A percentile compares a stretch with the other conserved stretches of the same genome.
Conservation (phyloP, 2,797 vertebrate genomes). For the Premnoplex brunnescens region DNA sequence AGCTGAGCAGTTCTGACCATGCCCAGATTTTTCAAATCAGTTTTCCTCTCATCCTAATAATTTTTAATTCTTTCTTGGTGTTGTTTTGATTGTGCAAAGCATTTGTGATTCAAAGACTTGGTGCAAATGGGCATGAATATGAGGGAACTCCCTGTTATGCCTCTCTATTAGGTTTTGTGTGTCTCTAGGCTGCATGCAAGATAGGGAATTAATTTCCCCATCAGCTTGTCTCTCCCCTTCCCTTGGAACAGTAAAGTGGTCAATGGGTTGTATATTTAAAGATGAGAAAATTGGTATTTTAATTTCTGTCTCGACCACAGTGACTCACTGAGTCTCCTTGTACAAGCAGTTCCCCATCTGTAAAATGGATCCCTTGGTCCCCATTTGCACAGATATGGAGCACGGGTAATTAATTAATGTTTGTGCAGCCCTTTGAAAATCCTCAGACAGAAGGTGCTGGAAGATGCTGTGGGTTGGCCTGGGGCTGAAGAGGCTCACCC, state of each 20-base stretch:
- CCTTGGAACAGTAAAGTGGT: neutral
- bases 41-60: neutral
- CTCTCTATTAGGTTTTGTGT: neutral
- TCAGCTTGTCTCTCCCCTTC: neutral
- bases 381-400: neutral
- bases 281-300: neutral
- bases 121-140: neutral
- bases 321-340: neutral
- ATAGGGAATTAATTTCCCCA: neutral
- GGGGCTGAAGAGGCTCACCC: neutral
- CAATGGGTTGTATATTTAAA: neutral
- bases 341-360: neutral
- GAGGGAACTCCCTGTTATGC: neutral
- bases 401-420: slow-evolving; percentile 29
- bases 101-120: neutral
- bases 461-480: slow-evolving; percentile 29
- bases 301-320: neutral
- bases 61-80: slow-evolving; percentile 6
- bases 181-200: neutral
- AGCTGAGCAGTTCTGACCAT: neutral
- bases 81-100: neutral
- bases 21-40: slow-evolving; percentile 15
- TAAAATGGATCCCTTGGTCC: slow-evolving; percentile 26
- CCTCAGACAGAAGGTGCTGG: slow-evolving; percentile 44
- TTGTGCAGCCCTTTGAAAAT: slow-evolving; percentile 24